These are phyloP conservation scores for Psettodes erumei DNA, from an alignment of 2,113 vertebrate genomes.

Conservation along the genomic window DNA sequence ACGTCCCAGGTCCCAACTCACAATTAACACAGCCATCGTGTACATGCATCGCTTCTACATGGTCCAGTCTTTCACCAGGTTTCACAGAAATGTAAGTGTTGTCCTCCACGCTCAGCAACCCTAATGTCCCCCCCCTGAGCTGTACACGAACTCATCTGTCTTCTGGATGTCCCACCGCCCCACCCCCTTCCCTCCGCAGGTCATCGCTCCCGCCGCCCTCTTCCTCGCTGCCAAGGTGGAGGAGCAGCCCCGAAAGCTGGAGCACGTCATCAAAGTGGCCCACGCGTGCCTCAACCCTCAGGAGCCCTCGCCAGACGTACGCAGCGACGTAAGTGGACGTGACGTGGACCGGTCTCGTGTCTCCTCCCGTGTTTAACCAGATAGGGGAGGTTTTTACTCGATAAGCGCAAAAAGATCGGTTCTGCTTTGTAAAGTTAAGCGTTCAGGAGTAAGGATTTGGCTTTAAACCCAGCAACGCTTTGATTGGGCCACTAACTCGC, in stretches of 20 bases:
- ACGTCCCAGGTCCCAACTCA: slow-evolving; percentile 89
- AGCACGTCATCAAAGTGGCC: slow-evolving; percentile 96
- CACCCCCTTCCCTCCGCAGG: slow-evolving; percentile 73
- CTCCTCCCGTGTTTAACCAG: neutral
- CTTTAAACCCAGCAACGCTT: neutral
- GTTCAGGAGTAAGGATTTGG: neutral
- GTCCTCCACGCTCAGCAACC: neutral
- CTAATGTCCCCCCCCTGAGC: no score
- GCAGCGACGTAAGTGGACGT: slow-evolving; percentile 88
- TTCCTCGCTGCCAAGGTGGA: slow-evolving; percentile 98
- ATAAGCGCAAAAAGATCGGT: neutral
- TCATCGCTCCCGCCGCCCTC: slow-evolving; percentile 91
- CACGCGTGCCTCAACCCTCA: slow-evolving; percentile 93
- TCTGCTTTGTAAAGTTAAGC: neutral
- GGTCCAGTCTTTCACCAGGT: slow-evolving; percentile 96
- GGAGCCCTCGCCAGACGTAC: slow-evolving; percentile 91
- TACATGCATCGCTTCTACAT: slow-evolving; percentile 99
- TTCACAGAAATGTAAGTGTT: slow-evolving; percentile 92
- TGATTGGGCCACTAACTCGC: neutral
- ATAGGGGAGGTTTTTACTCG: neutral
- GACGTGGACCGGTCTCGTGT: neutral
- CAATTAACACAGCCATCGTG: slow-evolving; percentile 96
- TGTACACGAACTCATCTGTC: neutral
- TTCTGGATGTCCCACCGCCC: no score
- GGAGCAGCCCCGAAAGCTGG: slow-evolving; percentile 96